Percentiles rank a stretch among this genome's conserved stretches.
These are phyloP conservation scores for Oxystoma pomonae DNA, from an alignment of 2,888 invertebrate species.

Conservation along the genomic window DNA sequence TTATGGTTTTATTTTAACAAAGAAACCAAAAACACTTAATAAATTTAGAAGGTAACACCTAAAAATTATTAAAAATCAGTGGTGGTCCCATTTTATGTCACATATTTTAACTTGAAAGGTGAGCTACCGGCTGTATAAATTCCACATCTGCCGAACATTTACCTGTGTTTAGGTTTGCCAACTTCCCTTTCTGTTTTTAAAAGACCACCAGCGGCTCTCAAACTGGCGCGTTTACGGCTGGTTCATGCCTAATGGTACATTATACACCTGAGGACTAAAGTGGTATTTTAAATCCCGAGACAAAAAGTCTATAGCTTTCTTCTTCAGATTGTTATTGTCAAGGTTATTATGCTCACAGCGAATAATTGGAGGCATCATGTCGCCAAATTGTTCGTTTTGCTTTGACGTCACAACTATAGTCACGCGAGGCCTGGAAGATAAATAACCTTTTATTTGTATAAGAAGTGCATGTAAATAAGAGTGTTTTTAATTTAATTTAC, in stretches of 20 bases:
- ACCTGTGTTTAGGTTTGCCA: conserved; percentile 17
- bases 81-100: neutral
- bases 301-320: too few species aligned
- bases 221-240: neutral
- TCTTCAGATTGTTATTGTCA: too few species aligned
- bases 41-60: neutral
- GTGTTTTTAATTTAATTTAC: too few species aligned
- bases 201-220: neutral
- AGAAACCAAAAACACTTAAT: too few species aligned
- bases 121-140: conserved; percentile 29
- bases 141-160: conserved; percentile 29
- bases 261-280: neutral
- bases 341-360: too few species aligned
- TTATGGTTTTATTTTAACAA: too few species aligned
- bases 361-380: too few species aligned
- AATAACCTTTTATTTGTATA: too few species aligned
- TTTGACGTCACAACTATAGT: too few species aligned
- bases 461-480: too few species aligned
- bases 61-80: neutral
- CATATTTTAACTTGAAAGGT: conserved; percentile 26
- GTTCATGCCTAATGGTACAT: neutral
- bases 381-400: too few species aligned
- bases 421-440: too few species aligned
- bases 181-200: neutral
- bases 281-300: neutral